A percentile compares a stretch with the other conserved stretches of the same genome.
phyloP scores from a whole-genome alignment of 1,140 invertebrate species.

The Eupeodes corollae region DNA sequence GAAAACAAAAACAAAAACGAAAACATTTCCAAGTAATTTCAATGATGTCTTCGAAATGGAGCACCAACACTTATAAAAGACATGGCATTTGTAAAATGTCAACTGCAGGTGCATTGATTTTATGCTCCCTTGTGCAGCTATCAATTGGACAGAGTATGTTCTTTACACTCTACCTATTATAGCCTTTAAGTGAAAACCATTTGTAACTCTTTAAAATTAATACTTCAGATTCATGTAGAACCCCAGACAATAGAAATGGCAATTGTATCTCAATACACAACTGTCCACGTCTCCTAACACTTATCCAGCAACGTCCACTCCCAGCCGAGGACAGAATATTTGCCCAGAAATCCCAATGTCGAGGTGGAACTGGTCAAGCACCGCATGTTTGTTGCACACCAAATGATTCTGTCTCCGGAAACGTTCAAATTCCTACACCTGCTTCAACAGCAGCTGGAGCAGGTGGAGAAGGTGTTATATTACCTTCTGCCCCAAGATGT shows the following conservation, averaged over 20 bases:
- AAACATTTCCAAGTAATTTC: too few species aligned
- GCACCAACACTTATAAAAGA: too few species aligned
- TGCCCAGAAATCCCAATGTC: conserved; percentile 19
- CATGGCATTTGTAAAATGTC: too few species aligned
- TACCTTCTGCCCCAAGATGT: conserved; percentile 22
- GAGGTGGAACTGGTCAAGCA: conserved; percentile 15
- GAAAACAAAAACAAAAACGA: too few species aligned
- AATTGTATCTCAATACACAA: conserved; percentile 27
- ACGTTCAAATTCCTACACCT: neutral
- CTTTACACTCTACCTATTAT: too few species aligned
- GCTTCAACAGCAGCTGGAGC: conserved; percentile 5
- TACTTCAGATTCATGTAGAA: conserved; percentile 13
- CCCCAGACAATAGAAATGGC: conserved; percentile 22
- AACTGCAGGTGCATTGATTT: too few species aligned
- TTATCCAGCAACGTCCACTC: conserved; percentile 10
- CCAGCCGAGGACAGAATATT: conserved; percentile 13
- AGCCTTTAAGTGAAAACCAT: too few species aligned
- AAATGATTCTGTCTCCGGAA: conserved; percentile 16
- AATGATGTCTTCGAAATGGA: too few species aligned
- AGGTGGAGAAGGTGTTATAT: conserved; percentile 5
- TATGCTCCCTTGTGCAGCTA: too few species aligned
- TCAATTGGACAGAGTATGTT: too few species aligned
- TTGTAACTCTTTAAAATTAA: neutral
- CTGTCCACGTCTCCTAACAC: conserved; percentile 15
- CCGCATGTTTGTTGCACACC: conserved; percentile 26